These are phyloP conservation scores for Corapipo altera DNA, from an alignment of 2,113 vertebrate genomes.

Conservation along the genomic window DNA sequence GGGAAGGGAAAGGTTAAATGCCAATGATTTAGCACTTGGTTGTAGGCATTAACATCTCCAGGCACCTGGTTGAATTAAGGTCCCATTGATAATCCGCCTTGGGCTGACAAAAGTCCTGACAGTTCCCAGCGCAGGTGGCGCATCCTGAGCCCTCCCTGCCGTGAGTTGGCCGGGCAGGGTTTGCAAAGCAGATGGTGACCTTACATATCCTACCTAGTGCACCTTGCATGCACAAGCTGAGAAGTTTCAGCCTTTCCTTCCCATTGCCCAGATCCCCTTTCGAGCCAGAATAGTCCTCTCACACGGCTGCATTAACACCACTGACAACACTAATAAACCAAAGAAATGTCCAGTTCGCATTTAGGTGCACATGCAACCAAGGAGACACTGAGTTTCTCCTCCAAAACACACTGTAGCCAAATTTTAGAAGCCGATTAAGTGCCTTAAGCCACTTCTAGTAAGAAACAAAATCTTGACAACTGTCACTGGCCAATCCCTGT, in stretches of 20 bases:
- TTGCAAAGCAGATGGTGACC: conserved; percentile 60
- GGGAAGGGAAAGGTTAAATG: not conserved
- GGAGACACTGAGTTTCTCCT: not conserved
- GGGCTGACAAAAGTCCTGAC: not conserved
- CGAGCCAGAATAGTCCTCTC: not conserved
- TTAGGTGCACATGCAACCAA: not conserved
- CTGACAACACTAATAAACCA: accelerated
- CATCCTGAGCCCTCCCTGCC: not conserved
- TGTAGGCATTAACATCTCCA: not conserved
- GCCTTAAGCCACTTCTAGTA: not conserved
- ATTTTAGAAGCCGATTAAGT: not conserved
- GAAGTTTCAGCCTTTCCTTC: not conserved
- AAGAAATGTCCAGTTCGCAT: not conserved
- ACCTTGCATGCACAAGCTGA: not conserved
- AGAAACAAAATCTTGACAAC: not conserved
- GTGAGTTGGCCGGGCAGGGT: not conserved
- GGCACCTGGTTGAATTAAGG: not conserved
- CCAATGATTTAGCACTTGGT: not conserved
- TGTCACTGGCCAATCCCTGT: not conserved
- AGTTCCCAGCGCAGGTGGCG: not conserved
- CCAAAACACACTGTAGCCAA: conserved; percentile 19
- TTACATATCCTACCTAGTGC: not conserved
- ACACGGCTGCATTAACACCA: accelerated
- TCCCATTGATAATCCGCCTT: not conserved
- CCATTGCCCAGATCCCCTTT: not conserved